Conservation (phyloP, 2,113 vertebrate species). For the Xenopus tropicalis region DNA sequence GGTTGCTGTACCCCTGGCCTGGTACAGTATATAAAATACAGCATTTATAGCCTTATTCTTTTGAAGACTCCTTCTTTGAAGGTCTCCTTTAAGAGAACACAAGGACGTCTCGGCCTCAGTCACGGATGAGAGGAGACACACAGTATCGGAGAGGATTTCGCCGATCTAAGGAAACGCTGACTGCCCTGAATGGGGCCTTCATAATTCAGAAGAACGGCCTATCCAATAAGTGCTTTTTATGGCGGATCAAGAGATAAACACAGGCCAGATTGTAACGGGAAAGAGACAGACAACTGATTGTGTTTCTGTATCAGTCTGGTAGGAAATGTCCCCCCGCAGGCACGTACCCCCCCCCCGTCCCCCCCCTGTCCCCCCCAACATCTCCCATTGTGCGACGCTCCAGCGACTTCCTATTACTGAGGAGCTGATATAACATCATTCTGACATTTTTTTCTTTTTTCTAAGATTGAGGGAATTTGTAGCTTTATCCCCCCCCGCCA, state of each 20-base stretch:
- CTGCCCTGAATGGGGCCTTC: constrained; percentile 6
- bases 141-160: neutral
- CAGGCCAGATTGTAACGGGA: constrained; percentile 9
- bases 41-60: no score
- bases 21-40: no score
- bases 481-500: neutral
- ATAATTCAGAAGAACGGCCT: neutral
- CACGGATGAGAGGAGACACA: no score
- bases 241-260: constrained; percentile 4
- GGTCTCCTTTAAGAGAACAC: no score
- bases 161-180: constrained; percentile 17
- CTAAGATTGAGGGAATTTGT: neutral
- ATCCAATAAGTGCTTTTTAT: neutral
- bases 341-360: constrained; percentile 14
- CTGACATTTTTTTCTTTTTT: neutral
- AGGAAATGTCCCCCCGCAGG: constrained; percentile 10
- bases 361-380: no score
- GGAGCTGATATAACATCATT: constrained; percentile 9
- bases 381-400: constrained; percentile 8
- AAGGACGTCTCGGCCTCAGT: no score
- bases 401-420: constrained; percentile 34
- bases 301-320: constrained; percentile 16
- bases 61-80: no score
- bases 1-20: no score
- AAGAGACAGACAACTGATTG: constrained; percentile 28